Evolutionary conservation across 2,888 invertebrate genomes (phyloP), one percentile per base, ranked within the genome.

Genomic region (Tholera decimalis): DNA sequence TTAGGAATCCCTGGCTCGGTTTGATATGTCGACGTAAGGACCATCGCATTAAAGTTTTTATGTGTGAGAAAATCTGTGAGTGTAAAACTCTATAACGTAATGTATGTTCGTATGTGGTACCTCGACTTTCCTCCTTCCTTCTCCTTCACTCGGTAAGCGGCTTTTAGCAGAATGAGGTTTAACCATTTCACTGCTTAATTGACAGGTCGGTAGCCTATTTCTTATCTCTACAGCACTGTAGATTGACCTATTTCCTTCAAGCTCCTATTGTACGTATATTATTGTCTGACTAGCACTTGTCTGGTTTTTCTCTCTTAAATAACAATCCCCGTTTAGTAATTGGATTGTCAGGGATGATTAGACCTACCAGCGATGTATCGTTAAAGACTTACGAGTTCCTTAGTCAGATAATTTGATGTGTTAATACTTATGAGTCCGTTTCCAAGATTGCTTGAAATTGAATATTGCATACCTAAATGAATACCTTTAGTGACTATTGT

Each of bases 301-400:
- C 75, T 63, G 57, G 65, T 68, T 73, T 76, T 78, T 68, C 71
- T 73, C 76, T 76, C 81, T 86, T 84, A 80, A 84, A 88, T 88
- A 86, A 85, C 82, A 82, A 83, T 83, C 77, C 63, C 78, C 80
- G 79, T 85, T 83, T 79, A 72, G 83, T 91, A 90, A 91, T 90
- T 89, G 85, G 86, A 91, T 91, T 88, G 86, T 87, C 85, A 82
- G 85, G 84, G 81, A 79, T 83, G 84, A 89, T 89, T 84, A 83
- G 85, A 79, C 72, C 57, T 56, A 79, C 67, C 63, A 79, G 72
- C 75, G 60, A 57, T 77, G 65, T 76, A 68, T 62, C 59, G 67
- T 68, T 44, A 55, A 60, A 56, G 56, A 57, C 50, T 67, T 58
- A 66, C 15, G 55, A 51, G 56, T 70, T 53, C 26, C 53, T 59